These are phyloP conservation scores for Toxotes chatareus DNA, from an alignment of 2,113 vertebrate genomes.

Conservation along the genomic window DNA sequence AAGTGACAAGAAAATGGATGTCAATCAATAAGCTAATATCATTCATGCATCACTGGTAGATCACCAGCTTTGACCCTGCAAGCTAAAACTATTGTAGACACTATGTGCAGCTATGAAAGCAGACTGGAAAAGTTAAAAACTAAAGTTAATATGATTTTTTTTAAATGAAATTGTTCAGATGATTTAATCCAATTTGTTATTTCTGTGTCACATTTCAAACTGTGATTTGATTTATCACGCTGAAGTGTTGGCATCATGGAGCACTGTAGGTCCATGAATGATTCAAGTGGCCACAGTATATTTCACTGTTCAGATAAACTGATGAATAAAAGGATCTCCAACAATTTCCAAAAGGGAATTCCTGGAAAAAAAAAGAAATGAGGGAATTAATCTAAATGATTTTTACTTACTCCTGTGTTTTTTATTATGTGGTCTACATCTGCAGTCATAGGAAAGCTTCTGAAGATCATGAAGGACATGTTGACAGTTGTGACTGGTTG, in stretches of 20 bases:
- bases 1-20: neutral
- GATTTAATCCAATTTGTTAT: neutral
- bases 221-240: neutral
- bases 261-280: neutral
- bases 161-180: neutral
- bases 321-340: neutral
- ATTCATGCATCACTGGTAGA: neutral
- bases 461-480: fast-evolving
- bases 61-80: neutral
- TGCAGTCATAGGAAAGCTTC: neutral
- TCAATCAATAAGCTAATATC: conserved; percentile 5
- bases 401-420: neutral
- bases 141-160: neutral
- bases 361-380: neutral
- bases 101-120: neutral
- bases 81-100: neutral
- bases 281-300: neutral
- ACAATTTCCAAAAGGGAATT: neutral
- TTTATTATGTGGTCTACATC: fast-evolving
- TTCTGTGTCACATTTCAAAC: neutral
- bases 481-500: neutral
- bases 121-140: neutral
- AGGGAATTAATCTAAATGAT: neutral
- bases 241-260: neutral
- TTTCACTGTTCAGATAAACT: neutral